Conservation (phyloP, 2,797 vertebrate genomes). For the Trichosurus vulpecula region DNA sequence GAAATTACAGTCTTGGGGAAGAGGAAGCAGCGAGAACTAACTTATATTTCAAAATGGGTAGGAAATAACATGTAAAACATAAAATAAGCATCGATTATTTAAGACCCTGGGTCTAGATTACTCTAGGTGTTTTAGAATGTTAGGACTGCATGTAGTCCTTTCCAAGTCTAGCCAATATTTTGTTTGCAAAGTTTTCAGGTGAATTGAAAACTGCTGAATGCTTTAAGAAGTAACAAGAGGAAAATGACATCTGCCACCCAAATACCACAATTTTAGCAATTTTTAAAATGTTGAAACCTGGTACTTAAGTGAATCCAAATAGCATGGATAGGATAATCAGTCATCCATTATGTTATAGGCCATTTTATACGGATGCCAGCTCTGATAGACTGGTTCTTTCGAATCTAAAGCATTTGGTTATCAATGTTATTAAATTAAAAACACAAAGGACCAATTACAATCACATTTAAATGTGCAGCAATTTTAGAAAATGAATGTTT, state of each 20-base stretch:
- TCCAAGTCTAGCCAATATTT: neutral
- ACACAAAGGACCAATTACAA: slow-evolving; percentile 78
- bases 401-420: slow-evolving; percentile 69
- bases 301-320: slow-evolving; percentile 26
- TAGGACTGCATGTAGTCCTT: neutral
- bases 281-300: slow-evolving; percentile 39
- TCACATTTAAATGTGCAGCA: slow-evolving; percentile 77
- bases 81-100: neutral
- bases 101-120: neutral
- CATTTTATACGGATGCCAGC: slow-evolving; percentile 63
- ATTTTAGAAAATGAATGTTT: slow-evolving; percentile 81
- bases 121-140: neutral
- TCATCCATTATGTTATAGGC: slow-evolving; percentile 46
- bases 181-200: neutral
- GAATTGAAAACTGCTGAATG: neutral
- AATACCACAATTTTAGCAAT: neutral
- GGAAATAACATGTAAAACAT: neutral
- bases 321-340: slow-evolving; percentile 3
- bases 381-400: slow-evolving; percentile 62
- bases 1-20: neutral
- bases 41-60: neutral
- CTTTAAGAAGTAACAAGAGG: neutral
- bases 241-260: neutral
- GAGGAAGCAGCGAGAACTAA: neutral
- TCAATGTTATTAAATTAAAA: slow-evolving; percentile 78